Evolutionary conservation across 2,888 invertebrate genomes (phyloP).

Genomic region (Blastobasis adustella): DNA sequence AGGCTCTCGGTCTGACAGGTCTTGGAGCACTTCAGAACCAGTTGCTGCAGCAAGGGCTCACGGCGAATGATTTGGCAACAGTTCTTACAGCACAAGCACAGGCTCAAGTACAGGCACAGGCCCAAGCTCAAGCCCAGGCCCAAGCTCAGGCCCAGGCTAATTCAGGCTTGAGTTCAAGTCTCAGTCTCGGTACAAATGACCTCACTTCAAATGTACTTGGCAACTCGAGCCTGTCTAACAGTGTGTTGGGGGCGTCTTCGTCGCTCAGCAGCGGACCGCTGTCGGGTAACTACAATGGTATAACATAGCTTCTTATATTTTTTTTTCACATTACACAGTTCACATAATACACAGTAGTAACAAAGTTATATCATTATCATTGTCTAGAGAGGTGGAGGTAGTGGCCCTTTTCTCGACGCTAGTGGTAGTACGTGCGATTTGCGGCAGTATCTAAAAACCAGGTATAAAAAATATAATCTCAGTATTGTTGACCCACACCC

Average conservation of each 20-base stretch:
- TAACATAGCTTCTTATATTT: background rate
- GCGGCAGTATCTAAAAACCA: too few species aligned
- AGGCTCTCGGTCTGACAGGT: constrained; percentile 63
- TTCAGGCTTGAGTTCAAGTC: constrained; percentile 34
- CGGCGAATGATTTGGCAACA: constrained; percentile 58
- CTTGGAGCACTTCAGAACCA: constrained; percentile 66
- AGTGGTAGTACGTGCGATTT: too few species aligned
- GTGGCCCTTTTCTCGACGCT: too few species aligned
- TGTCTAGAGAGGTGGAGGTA: too few species aligned
- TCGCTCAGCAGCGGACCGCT: constrained; percentile 50
- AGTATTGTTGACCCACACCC: too few species aligned
- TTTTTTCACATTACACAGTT: background rate
- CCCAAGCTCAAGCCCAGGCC: constrained; percentile 9
- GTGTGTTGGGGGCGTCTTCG: constrained; percentile 39
- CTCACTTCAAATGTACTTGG: constrained; percentile 31
- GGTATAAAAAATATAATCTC: too few species aligned
- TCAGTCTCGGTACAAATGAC: constrained; percentile 40
- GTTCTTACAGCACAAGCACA: constrained; percentile 50
- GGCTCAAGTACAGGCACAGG: background rate
- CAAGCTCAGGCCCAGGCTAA: constrained; percentile 34
- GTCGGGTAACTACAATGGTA: constrained; percentile 38
- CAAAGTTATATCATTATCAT: too few species aligned
- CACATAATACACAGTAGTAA: too few species aligned
- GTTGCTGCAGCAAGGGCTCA: constrained; percentile 63
- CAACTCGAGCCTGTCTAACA: constrained; percentile 31